These are phyloP conservation scores for Balearica regulorum DNA, from an alignment of 2,797 vertebrate genomes.

Conservation along the genomic window DNA sequence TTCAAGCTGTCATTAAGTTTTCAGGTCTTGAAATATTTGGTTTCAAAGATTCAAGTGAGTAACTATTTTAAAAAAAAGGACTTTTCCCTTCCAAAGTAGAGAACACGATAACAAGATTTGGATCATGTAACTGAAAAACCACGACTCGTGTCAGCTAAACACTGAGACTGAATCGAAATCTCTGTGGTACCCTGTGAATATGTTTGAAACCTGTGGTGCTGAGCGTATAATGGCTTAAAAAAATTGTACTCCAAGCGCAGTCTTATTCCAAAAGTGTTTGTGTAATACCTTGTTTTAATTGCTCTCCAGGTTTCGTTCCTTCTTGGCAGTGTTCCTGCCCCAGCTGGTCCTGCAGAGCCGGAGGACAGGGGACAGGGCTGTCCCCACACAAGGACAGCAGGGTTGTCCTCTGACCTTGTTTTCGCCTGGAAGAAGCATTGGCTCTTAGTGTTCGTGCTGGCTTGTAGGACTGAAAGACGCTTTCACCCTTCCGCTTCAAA, in stretches of 20 bases:
- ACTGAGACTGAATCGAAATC: neutral
- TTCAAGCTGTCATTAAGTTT: neutral
- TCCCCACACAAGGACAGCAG: neutral
- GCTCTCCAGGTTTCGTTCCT: neutral
- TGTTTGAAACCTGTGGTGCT: neutral
- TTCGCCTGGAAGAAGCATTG: neutral
- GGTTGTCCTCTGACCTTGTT: neutral
- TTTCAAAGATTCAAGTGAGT: neutral
- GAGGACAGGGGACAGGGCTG: neutral
- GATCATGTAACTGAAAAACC: neutral
- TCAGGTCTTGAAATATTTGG: neutral
- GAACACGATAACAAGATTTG: neutral
- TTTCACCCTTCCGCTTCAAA: neutral
- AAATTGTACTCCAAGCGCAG: neutral
- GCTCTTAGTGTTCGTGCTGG: rapidly evolving
- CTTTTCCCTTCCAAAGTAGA: neutral
- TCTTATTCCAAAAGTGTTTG: neutral
- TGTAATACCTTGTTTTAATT: neutral
- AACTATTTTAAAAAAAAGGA: neutral
- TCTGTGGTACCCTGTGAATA: neutral
- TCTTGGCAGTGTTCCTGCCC: neutral
- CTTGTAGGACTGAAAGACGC: neutral
- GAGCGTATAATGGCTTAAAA: neutral
- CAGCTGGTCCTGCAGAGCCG: neutral
- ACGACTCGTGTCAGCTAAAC: rapidly evolving